These are phyloP conservation scores for Rhaphigaster nebulosa DNA, from an alignment of 2,888 invertebrate genomes.

Conservation along the genomic window DNA sequence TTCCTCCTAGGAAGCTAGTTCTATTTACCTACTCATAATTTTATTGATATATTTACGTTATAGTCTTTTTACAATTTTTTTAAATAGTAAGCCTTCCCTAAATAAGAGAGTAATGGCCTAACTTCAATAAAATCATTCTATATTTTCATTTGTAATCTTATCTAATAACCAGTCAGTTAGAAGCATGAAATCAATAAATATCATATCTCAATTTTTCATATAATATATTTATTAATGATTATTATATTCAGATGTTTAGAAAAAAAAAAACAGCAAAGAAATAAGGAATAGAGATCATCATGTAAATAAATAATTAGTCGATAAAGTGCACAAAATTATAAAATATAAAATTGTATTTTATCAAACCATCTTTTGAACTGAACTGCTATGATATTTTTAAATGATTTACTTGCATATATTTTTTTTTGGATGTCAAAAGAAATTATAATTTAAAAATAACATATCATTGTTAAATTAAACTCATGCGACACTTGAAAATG, in stretches of 20 bases:
- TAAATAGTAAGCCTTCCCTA: neutral
- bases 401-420: neutral
- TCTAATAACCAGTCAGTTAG: too few species aligned
- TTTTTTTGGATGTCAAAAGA: neutral
- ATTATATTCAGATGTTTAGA: neutral
- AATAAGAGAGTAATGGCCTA: neutral
- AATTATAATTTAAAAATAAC: neutral
- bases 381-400: neutral
- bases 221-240: neutral
- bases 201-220: neutral
- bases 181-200: too few species aligned
- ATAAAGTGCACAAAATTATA: neutral
- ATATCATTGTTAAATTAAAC: too few species aligned
- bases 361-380: neutral
- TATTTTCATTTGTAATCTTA: neutral
- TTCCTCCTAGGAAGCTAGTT: neutral
- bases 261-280: neutral
- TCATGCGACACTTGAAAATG: too few species aligned
- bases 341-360: neutral
- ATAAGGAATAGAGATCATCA: neutral
- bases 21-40: neutral
- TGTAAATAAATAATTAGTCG: conserved; percentile 16
- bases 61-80: neutral
- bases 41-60: neutral
- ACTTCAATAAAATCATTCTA: neutral